Conservation (phyloP, 2,797 vertebrate genomes). For the Muraenolepis orangiensis region DNA sequence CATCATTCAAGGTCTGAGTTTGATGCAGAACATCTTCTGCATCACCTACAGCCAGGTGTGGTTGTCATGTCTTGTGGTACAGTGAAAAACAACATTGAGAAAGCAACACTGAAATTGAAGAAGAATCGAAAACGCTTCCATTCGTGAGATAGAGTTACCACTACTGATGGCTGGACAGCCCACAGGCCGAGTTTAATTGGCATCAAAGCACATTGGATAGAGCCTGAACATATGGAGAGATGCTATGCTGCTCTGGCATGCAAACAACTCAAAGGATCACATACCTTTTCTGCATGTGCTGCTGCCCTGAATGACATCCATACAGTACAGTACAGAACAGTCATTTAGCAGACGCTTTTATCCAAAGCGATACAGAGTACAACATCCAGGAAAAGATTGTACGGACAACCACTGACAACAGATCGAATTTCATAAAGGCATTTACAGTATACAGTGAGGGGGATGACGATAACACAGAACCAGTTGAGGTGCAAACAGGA, state of each 20-base stretch:
- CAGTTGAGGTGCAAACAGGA: too few species aligned
- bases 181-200: too few species aligned
- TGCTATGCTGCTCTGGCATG: too few species aligned
- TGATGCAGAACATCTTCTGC: too few species aligned
- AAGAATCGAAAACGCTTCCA: not conserved
- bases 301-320: not conserved
- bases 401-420: constrained; percentile 21
- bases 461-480: not conserved
- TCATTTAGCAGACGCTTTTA: too few species aligned
- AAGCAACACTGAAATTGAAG: not conserved
- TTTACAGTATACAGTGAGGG: not conserved
- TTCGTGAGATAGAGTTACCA: not conserved
- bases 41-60: too few species aligned
- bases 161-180: not conserved
- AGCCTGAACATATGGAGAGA: not conserved
- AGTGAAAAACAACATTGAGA: too few species aligned
- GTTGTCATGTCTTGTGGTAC: too few species aligned
- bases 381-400: constrained; percentile 20
- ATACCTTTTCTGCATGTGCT: not conserved
- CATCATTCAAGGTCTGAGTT: too few species aligned
- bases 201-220: not conserved
- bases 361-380: too few species aligned
- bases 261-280: not conserved
- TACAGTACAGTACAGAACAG: too few species aligned
- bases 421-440: constrained; percentile 7